A percentile compares a stretch with the other conserved stretches of the same genome.
Evolutionary conservation across 2,797 vertebrate species (phyloP).

Genomic region (Phoebastria nigripes): DNA sequence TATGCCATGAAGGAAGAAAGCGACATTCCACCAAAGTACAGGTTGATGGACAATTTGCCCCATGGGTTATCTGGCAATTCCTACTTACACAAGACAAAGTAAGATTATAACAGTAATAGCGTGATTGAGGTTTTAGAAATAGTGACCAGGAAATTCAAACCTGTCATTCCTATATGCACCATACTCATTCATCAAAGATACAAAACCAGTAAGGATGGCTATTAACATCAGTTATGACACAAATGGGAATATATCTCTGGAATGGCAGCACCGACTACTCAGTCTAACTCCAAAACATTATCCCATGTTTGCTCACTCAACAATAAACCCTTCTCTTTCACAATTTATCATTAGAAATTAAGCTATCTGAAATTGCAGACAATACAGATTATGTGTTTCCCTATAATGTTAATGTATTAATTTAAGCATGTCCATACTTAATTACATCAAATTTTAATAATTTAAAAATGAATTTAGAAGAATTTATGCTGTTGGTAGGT

Average conservation of each 20-base stretch:
- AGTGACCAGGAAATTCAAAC: not conserved
- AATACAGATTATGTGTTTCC: not conserved
- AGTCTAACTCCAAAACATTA: not conserved
- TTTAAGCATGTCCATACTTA: not conserved
- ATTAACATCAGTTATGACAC: not conserved
- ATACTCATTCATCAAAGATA: not conserved
- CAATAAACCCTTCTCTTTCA: not conserved
- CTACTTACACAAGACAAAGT: constrained; percentile 66
- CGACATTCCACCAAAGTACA: constrained; percentile 82
- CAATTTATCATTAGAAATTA: not conserved
- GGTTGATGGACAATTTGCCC: constrained; percentile 72
- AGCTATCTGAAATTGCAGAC: not conserved
- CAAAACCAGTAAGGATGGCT: not conserved
- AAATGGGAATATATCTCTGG: not conserved
- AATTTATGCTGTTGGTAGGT: not conserved
- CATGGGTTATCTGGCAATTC: constrained; percentile 76
- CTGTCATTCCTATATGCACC: not conserved
- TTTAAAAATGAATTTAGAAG: not conserved
- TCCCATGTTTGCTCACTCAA: not conserved
- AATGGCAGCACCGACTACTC: not conserved
- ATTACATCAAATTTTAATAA: not conserved
- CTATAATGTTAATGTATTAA: not conserved
- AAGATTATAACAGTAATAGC: not conserved
- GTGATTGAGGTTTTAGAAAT: not conserved
- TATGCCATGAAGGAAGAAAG: constrained; percentile 84